Evolutionary conservation across 2,888 invertebrate genomes (phyloP).

Genomic region (Lepetodrilus schrolli): DNA sequence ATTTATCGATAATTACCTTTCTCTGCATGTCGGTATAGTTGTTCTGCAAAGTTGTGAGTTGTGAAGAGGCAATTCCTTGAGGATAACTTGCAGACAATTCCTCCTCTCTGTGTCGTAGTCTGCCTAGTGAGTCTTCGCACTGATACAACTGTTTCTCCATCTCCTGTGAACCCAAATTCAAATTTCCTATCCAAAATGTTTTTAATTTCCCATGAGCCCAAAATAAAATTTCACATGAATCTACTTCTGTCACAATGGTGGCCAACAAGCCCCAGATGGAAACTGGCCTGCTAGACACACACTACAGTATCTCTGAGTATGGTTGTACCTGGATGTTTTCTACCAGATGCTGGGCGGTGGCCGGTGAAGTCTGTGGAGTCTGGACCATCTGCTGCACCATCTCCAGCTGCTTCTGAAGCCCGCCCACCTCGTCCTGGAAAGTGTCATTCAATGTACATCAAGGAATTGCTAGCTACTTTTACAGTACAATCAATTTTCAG

Average conservation of each 20-base stretch:
- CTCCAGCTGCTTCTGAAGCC: conserved; percentile 51
- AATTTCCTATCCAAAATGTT: background rate
- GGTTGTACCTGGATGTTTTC: conserved; percentile 64
- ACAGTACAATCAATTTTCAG: no score
- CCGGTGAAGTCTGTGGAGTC: conserved; percentile 43
- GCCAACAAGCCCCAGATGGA: no score
- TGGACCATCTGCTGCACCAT: conserved; percentile 54
- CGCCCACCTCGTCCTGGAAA: conserved; percentile 53
- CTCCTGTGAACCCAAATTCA: conserved; percentile 46
- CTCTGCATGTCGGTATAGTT: conserved; percentile 65
- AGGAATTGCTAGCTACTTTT: conserved; percentile 36
- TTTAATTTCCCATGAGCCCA: background rate
- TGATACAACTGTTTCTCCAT: conserved; percentile 62
- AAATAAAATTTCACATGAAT: background rate
- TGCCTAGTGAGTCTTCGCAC: conserved; percentile 61
- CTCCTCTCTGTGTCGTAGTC: conserved; percentile 55
- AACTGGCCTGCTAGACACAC: background rate
- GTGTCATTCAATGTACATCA: no score
- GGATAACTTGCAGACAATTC: conserved; percentile 56
- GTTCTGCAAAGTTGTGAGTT: conserved; percentile 58
- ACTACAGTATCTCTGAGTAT: background rate
- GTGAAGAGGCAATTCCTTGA: conserved; percentile 58
- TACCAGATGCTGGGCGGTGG: conserved; percentile 54
- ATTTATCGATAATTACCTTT: conserved; percentile 58
- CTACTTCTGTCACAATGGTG: no score